phyloP scores from a whole-genome alignment of 2,797 vertebrate species.

The Micrastur ruficollis region DNA sequence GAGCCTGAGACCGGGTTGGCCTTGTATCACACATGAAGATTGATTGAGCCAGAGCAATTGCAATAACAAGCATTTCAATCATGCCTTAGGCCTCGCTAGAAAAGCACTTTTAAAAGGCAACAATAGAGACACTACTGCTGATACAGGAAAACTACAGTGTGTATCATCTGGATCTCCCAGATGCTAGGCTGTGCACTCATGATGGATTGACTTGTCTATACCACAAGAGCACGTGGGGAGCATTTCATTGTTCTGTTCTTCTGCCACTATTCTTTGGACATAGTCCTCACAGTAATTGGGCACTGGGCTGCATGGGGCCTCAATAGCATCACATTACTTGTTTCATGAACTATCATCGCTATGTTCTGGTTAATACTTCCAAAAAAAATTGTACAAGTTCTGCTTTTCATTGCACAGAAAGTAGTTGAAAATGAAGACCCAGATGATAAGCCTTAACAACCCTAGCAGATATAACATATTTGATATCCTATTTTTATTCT shows the following conservation, averaged over 20 bases:
- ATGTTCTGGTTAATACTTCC: neutral
- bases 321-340: neutral
- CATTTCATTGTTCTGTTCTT: constrained; percentile 58
- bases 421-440: neutral
- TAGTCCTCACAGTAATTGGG: neutral
- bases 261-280: constrained; percentile 52
- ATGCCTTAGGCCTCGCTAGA: constrained; percentile 37
- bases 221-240: neutral
- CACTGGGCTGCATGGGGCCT: neutral
- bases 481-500: constrained; percentile 30
- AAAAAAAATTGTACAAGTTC: neutral
- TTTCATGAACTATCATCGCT: neutral
- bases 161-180: constrained; percentile 70
- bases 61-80: constrained; percentile 63
- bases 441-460: neutral
- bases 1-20: neutral
- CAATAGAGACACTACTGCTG: constrained; percentile 59
- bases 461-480: neutral
- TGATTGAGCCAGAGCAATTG: constrained; percentile 44
- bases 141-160: constrained; percentile 44
- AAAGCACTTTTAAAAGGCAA: constrained; percentile 66
- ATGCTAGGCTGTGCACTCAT: constrained; percentile 29
- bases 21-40: constrained; percentile 25
- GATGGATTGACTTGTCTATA: constrained; percentile 71
- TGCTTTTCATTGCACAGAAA: neutral